Evolutionary conservation across 2,113 vertebrate species (phyloP).

Genomic region (Nerophis ophidion): DNA sequence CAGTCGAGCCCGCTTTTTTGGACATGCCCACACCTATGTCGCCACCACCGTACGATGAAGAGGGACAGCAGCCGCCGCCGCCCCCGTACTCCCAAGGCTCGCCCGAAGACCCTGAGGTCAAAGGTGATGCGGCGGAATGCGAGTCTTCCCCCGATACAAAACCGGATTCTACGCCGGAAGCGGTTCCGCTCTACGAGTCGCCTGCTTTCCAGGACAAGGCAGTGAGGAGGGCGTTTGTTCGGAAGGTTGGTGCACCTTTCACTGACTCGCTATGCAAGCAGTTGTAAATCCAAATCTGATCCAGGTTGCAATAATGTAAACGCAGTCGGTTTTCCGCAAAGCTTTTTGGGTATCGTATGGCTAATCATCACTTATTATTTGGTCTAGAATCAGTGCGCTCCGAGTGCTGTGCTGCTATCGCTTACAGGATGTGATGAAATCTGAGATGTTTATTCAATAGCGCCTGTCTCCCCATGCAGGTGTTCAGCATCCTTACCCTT

Average conservation of each 20-base stretch:
- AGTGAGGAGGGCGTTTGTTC: slow-evolving; percentile 58
- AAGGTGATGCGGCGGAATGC: background rate
- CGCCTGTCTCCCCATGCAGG: slow-evolving; percentile 32
- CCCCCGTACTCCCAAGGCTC: slow-evolving; percentile 35
- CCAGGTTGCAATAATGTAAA: background rate
- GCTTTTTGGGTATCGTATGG: too few species aligned
- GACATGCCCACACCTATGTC: background rate
- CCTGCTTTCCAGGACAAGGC: slow-evolving; percentile 47
- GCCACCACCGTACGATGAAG: background rate
- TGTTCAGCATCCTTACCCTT: slow-evolving; percentile 65
- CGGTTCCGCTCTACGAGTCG: background rate
- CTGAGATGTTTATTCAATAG: background rate
- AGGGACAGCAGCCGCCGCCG: slow-evolving; percentile 22
- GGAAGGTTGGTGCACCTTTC: slow-evolving; percentile 56
- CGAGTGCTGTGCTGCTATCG: background rate
- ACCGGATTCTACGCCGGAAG: slow-evolving; percentile 18
- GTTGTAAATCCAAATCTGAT: too few species aligned
- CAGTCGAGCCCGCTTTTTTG: background rate
- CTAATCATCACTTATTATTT: background rate
- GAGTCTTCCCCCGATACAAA: slow-evolving; percentile 11
- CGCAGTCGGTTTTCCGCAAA: background rate
- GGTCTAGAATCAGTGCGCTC: too few species aligned
- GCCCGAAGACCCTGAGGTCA: slow-evolving; percentile 1
- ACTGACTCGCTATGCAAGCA: too few species aligned
- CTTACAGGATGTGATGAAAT: background rate